Evolutionary conservation across 2,888 invertebrate species (phyloP), one percentile per base, ranked within the genome.

Genomic region (Parascotia fuliginaria): DNA sequence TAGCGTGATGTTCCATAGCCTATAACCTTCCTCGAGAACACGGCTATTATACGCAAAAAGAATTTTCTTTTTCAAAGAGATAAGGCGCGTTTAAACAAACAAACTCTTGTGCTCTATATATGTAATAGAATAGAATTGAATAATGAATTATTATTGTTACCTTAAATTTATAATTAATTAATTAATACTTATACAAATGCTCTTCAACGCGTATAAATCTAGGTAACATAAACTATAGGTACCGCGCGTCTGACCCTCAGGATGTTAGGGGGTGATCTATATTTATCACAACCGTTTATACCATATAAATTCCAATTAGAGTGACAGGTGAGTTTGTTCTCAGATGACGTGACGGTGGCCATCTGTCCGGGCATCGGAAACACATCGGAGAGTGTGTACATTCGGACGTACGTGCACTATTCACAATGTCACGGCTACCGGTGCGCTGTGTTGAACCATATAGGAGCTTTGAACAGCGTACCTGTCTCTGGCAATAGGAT

Each of bases 321-420:
- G 16, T 15, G 34, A 31, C n/a, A 28, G 7, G 6, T 13, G 12
- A 7, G 60, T 58, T 55, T 62, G 67, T 73, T 87, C 90, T 12
- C 83, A 97, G 97, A 97, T 93, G 97, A 97, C 81, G 94, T 97
- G 67, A 97, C 97, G 2, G 94, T 98, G 53, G 97, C 97, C 9
- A 95, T 98, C 69, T 97, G 97, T 75, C 96, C 97, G 39, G 98
- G 98, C 54, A 98, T 98, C 73, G 98, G 98, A 39, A 98, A 98
- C 89, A 97, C 97, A 36, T 98, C 98, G 36, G 98, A 98, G 87
- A 97, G 97, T 77, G 96, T 97, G 41, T 98, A 98, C 87, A 97
- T 98, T 56, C 94, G 98, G 56, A 98, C 98, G 12, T 97, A 97
- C 85, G 98, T 98, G 7, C 96, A 97, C 79, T 96, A 97, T 87